phyloP scores from a whole-genome alignment of 2,113 vertebrate species.

The Psittacus erithacus region DNA sequence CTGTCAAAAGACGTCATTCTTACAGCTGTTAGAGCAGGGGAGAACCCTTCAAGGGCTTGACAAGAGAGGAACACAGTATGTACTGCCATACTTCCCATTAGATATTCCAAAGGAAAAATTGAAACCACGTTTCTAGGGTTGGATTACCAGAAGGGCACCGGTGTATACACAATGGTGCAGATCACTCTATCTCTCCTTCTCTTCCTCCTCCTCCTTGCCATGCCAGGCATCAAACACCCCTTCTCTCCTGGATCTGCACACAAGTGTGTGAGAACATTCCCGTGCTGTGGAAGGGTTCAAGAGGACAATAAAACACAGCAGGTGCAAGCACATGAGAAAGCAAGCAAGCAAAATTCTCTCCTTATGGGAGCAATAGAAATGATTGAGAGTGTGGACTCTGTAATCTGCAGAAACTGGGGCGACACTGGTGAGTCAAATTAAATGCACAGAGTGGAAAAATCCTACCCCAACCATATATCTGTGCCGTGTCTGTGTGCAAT shows the following conservation, averaged over 20 bases:
- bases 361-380: constrained; percentile 58
- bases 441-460: constrained; percentile 19
- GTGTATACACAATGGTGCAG: not conserved
- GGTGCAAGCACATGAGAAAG: constrained; percentile 32
- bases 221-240: not conserved
- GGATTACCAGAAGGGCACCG: not conserved
- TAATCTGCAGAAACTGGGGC: constrained; percentile 10
- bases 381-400: constrained; percentile 17
- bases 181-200: not conserved
- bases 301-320: constrained; percentile 54
- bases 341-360: constrained; percentile 46
- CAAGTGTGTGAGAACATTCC: not conserved
- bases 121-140: constrained; percentile 55
- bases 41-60: not conserved
- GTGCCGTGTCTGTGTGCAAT: not conserved
- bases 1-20: not conserved
- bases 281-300: not conserved
- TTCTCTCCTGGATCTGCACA: not conserved
- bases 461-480: not conserved
- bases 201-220: not conserved
- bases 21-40: not conserved
- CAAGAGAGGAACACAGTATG: not conserved
- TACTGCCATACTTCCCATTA: not conserved
- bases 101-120: constrained; percentile 46
- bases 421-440: constrained; percentile 28